Evolutionary conservation across 1,140 invertebrate species (phyloP), one percentile per base, ranked within the genome.

Genomic region (Panagrolaimus sp.): DNA sequence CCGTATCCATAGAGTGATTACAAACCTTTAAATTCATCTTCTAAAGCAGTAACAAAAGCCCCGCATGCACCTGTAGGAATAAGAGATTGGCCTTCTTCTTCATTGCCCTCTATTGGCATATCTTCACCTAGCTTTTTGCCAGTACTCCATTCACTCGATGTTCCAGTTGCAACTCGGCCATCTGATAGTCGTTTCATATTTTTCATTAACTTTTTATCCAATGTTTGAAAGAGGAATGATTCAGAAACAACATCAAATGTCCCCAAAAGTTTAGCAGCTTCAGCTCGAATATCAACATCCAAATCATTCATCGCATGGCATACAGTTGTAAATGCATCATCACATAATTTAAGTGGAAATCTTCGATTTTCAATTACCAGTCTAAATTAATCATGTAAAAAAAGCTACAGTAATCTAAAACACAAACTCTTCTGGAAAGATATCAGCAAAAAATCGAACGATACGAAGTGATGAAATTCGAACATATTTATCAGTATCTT

Each of bases 161-260:
- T 7, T 38, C 31, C 31, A 38, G 31, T 4, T 38, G 31, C 31
- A 38, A 38, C 31, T 38, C 31, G 2, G 7, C 31, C 31, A 38
- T 38, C 31, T 4, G 31, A 38, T 38, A 38, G 7, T 4, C 31
- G 57, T 82, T 89, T 91, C 89, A 92, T 91, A 85, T 92, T 93
- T 72, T 89, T 95, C 90, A 98, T 98, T n/a, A 98, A 86, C 81
- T 97, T 96, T 84, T 99, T 98, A 81, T 98, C 95, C 1, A 98
- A 84, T 0, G 96, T 98, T 85, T 97, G 96, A 77, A 93, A 89
- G 43, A 98, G 86, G 84, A 96, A 96, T 68, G 89, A 88, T 53
- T 90, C 88, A 66, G 92, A 92, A 5, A 98, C 93, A 64, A 88
- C 87, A 67, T 89, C 89, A 87, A 97, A 91, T 42, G 88, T 88